Base-by-base conservation (phyloP, 1,140 invertebrate species). In the Hylaeus anthracinus region DNA sequence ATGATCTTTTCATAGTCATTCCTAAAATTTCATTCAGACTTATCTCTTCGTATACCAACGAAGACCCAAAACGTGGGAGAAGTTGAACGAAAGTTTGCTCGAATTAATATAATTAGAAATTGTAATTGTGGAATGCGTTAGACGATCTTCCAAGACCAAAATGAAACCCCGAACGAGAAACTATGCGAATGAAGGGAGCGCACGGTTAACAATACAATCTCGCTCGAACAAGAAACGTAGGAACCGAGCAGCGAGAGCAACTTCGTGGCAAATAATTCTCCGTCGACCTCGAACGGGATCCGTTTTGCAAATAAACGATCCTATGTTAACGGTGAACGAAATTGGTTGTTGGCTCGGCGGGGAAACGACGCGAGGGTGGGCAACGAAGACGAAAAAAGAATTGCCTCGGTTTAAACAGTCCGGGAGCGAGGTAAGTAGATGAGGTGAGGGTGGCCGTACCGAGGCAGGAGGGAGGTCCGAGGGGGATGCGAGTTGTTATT, bases 401-500 rank as follows among this genome's bases (percentile, higher is more conserved):
- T 83, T 66, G 80, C 70, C 61, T 60, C 67, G 53, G 80, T 86
- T 86, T 86, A 86, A 85, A 69, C 82, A 82, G 77, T 82, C 53
- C 63, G 61, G 45, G 55, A 72, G 72, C 53, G 58, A 63, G 64
- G 79, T 72, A 73, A 60, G 69, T 69, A 81, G 79, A 77, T 70
- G 79, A 79, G 73, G 12, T 53, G 61, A 39, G 48, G 71, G 53
- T 37, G 9, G 48, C 56, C 60, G 43, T 67, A 58, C 74, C 9
- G 39, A 53, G 55, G 61, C 55, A 71, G 81, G 37, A 4, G 9
- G 65, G 39, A 43, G 14, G 48, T 65, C 56, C 37, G 74, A 58
- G 65, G 64, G 76, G 83, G 83, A 83, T 87, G 82, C 81, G 83
- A 91, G 88, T 90, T 92, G 89, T 90, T 90, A 89, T 92, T 91